Evolutionary conservation across 1,140 invertebrate species (phyloP).

Genomic region (Maniola jurtina): DNA sequence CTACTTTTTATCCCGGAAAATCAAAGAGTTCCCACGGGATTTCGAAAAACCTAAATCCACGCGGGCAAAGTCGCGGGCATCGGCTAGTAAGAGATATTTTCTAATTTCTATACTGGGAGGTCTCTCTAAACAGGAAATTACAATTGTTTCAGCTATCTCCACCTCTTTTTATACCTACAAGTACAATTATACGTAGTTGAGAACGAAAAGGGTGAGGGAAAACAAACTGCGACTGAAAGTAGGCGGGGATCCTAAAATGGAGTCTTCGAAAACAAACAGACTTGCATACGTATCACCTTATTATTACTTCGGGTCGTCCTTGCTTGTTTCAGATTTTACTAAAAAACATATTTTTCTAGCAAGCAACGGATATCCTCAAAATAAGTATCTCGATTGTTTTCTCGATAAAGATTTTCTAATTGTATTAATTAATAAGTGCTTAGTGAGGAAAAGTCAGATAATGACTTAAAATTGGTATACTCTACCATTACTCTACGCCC

Average conservation of each 20-base stretch:
- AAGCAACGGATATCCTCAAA: background rate
- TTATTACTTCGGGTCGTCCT: constrained; percentile 29
- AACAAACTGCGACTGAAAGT: constrained; percentile 3
- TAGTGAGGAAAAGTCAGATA: no score
- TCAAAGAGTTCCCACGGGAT: no score
- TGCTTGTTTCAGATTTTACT: constrained; percentile 18
- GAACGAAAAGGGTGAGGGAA: constrained; percentile 6
- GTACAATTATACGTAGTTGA: background rate
- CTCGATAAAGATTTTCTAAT: background rate
- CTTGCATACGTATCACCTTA: constrained; percentile 47
- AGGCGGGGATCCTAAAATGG: constrained; percentile 25
- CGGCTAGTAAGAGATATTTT: no score
- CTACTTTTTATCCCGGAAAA: no score
- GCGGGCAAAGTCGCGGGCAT: no score
- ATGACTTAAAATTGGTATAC: no score
- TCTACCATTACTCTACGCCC: no score
- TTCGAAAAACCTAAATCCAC: no score
- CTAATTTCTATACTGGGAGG: no score
- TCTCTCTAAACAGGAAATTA: background rate
- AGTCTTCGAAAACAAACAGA: constrained; percentile 37
- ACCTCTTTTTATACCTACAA: background rate
- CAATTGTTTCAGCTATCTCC: background rate
- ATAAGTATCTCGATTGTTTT: background rate
- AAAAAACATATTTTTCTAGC: constrained; percentile 6
- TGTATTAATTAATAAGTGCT: background rate